Base-by-base conservation (phyloP, 2,888 invertebrate species). In the Eudemis profundana region DNA sequence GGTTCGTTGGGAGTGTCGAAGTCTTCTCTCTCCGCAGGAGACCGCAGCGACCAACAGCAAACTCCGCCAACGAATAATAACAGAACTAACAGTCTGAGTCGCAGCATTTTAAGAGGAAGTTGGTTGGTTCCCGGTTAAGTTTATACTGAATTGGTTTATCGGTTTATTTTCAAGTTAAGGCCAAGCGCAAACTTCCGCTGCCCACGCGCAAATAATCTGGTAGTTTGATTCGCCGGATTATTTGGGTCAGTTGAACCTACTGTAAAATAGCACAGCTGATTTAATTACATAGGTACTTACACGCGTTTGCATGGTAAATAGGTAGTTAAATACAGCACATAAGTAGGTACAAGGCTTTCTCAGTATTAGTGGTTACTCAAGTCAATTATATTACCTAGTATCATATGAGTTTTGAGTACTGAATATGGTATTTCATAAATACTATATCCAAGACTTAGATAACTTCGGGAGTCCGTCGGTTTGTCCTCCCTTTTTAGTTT, bases 161-260 rank as follows among this genome's bases (percentile, higher is more conserved):
- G 5, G 40, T 17, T 12, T 40, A 40, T 47, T 47, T 47, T 44
- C 46, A 47, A 46, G 47, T 15, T 49, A n/a, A 42, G 50, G 23
- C 17, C 63, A 50, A 50, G n/a, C 56, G 29, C 50, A 51, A 51
- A 46, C 27, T 57, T 61, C 66, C 61, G 54, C 44, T 36, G 36
- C 61, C 56, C 17, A 61, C 61, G 29, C 42, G n/a, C 5, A 7
- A 50, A 42, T 36, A 51, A 57, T 36, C 36, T 21, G 3, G 29
- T 57, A 21, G 57, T 63, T 61, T 61, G 53, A 63, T 63, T 61
- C 53, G 53, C 23, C 21, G n/a, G n/a, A 23, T 50, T 64, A 36
- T 47, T 44, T 44, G 27, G 17, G 46, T 23, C 46, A 46, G 14
- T 36, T 38, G 33, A 21, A 15, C 29, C 4, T 21, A 36, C n/a